These are phyloP conservation scores for Galagoides demidoff DNA, from an alignment of 2,797 vertebrate genomes.

Conservation along the genomic window DNA sequence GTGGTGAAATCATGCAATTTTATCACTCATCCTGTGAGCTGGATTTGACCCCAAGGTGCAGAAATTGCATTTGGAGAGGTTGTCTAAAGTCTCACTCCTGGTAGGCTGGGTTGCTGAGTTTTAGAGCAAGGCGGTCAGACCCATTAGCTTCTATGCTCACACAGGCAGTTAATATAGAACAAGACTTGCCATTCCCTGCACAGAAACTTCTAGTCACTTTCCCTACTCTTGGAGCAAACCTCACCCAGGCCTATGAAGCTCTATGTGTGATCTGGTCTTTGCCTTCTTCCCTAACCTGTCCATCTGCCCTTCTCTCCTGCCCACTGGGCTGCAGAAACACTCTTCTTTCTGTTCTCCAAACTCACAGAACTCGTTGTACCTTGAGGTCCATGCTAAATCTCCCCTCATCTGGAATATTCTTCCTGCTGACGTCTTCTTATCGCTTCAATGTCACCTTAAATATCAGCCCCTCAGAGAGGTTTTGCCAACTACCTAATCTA, in stretches of 20 bases:
- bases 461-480: background rate
- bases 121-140: background rate
- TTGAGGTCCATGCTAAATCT: background rate
- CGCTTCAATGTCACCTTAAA: background rate
- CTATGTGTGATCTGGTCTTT: background rate
- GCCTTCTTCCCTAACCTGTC: background rate
- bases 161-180: background rate
- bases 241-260: background rate
- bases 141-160: background rate
- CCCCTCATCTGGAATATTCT: background rate
- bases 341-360: background rate
- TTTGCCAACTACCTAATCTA: background rate
- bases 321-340: background rate
- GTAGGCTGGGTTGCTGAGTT: background rate
- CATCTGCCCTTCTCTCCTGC: no score
- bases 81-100: background rate
- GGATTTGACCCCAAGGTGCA: background rate
- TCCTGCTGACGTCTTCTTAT: background rate
- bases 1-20: background rate
- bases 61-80: background rate
- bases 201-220: background rate
- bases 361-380: rapidly evolving
- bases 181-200: background rate
- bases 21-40: background rate
- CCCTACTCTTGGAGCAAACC: background rate